Evolutionary conservation across 2,797 vertebrate genomes (phyloP).

Genomic region (Sebastes nivosus): DNA sequence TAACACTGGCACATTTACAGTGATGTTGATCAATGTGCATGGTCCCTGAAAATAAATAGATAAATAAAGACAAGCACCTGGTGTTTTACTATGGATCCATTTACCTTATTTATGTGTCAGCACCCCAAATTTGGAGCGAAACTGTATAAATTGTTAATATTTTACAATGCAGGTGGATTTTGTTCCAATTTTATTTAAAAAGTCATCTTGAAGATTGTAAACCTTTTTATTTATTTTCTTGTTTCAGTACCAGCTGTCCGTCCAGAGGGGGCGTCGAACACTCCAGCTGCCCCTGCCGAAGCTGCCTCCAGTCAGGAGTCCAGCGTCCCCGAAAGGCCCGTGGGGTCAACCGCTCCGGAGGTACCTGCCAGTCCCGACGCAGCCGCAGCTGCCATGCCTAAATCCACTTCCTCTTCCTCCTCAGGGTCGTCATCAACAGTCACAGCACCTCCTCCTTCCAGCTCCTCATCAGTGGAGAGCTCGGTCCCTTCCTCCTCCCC

Average conservation of each 20-base stretch:
- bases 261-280: conserved; percentile 76
- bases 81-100: not conserved
- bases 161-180: not conserved
- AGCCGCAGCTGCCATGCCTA: conserved; percentile 40
- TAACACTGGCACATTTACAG: not conserved
- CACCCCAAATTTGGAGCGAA: not conserved
- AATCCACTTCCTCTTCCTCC: conserved; percentile 77
- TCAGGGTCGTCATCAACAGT: conserved; percentile 82
- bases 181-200: not conserved
- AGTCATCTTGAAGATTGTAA: not conserved
- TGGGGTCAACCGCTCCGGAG: conserved; percentile 78
- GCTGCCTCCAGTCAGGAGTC: conserved; percentile 70
- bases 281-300: conserved; percentile 71
- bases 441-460: conserved; percentile 84
- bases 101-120: not conserved
- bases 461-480: conserved; percentile 82
- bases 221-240: not conserved
- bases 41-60: not conserved
- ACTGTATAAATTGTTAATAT: not conserved
- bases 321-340: conserved; percentile 67
- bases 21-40: not conserved
- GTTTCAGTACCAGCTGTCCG: conserved; percentile 84
- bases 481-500: conserved; percentile 78
- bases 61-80: not conserved
- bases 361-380: conserved; percentile 41